These are phyloP conservation scores for Panurus biarmicus DNA, from an alignment of 2,113 vertebrate species.

Conservation along the genomic window DNA sequence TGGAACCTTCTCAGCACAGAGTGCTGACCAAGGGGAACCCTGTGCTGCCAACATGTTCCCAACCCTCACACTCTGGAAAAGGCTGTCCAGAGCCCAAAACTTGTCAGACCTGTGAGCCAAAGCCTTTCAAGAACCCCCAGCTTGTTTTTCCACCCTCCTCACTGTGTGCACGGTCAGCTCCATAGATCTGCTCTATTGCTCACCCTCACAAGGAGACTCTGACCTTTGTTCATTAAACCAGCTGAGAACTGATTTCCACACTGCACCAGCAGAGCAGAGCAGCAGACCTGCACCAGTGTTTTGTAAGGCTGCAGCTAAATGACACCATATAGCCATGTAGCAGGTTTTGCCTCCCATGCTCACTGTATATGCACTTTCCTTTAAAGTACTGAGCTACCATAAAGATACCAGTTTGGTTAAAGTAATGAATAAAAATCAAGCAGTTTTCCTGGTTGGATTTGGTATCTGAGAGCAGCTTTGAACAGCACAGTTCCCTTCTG, in stretches of 20 bases:
- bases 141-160: neutral
- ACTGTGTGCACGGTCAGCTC: neutral
- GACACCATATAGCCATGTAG: neutral
- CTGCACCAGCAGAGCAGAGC: neutral
- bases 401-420: neutral
- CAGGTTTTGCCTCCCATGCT: neutral
- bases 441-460: neutral
- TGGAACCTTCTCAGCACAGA: neutral
- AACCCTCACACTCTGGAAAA: rapidly evolving
- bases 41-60: neutral
- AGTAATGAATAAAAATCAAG: neutral
- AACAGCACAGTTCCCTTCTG: neutral
- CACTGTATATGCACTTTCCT: neutral
- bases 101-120: neutral
- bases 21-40: no score
- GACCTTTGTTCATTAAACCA: neutral
- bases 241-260: neutral
- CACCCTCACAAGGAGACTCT: neutral
- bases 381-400: neutral
- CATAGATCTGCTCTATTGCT: neutral
- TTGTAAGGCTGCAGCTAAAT: neutral
- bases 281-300: neutral
- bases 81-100: neutral
- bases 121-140: neutral
- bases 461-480: neutral